A percentile compares a stretch with the other conserved stretches of the same genome.
Evolutionary conservation across 2,888 invertebrate species (phyloP).

Genomic region (Notodonta ziczac): DNA sequence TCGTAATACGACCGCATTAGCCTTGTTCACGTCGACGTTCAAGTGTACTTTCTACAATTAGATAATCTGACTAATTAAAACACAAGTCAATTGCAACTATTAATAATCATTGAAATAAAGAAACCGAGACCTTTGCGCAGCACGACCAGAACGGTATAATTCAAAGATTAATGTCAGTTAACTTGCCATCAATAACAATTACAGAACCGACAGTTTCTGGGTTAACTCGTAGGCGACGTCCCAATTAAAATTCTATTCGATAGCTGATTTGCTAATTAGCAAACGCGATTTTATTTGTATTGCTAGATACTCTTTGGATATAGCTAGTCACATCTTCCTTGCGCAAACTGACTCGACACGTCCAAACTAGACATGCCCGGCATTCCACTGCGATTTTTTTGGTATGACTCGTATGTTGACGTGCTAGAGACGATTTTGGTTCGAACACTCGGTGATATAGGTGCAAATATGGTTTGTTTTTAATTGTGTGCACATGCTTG

Average conservation of each 20-base stretch:
- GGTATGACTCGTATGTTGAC: conserved; percentile 15
- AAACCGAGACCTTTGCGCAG: background rate
- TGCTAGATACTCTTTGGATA: conserved; percentile 53
- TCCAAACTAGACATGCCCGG: conserved; percentile 44
- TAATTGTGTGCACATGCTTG: conserved; percentile 48
- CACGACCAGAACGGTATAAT: background rate
- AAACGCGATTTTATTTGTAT: conserved; percentile 44
- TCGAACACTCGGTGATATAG: conserved; percentile 7
- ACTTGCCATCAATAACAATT: conserved; percentile 28
- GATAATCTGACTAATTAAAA: conserved; percentile 1
- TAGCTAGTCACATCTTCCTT: conserved; percentile 59
- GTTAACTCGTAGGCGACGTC: conserved; percentile 29
- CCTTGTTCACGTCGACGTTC: background rate
- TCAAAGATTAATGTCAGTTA: conserved; percentile 23
- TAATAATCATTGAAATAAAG: background rate
- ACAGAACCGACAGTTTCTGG: conserved; percentile 23
- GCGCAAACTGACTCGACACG: conserved; percentile 51
- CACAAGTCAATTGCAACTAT: background rate
- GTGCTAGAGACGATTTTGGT: conserved; percentile 23
- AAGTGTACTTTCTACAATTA: conserved; percentile 1
- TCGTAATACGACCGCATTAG: background rate
- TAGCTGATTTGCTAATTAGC: conserved; percentile 38
- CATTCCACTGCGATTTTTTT: background rate
- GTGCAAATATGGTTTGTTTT: conserved; percentile 28
- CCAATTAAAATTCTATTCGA: conserved; percentile 36